Base-by-base conservation (phyloP, 2,113 vertebrate species). In the Ellobius talpinus region DNA sequence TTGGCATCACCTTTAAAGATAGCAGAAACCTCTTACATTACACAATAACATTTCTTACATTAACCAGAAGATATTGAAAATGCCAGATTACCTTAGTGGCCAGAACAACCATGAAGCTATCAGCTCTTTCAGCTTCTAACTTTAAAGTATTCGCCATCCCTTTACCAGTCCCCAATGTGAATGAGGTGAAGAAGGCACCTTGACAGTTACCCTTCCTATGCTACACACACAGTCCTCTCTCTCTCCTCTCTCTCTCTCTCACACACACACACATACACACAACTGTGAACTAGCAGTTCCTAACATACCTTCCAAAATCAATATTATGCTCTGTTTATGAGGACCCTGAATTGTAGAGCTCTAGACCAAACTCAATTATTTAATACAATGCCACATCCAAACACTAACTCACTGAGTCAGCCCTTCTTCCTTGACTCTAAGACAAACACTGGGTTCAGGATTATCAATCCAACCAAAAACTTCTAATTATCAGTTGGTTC, bases 31-130 rank as follows among this genome's bases (percentile, higher is more conserved):
- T 76, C 47, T 77, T 82, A 81, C 89, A 79, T 93, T 92, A 95
- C 45, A 19, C 50, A 79, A 24, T 94, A 45, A 88, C 47, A 84
- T 95, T 94, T 94, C 61, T 92, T 86, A 90, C 68, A 85, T 86
- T 96, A 93, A 89, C n/a, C n/a, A 95, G 76, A 92, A 79, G 81
- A 95, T 96, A 77, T 73, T 84, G 86, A 88, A 96, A 95, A 94
- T 74, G 76, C 93, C 88, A 45, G 95, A 92, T 95, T 94, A 92
- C 47, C 58, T 36, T 86, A 97, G 73, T 63, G 24, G 31, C 81
- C 61, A 47, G 87, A 97, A 93, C 58, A 70, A 90, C 65, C 81
- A 94, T 58, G 72, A 94, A 61, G 17, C 58, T 82, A 87, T 90
- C 68, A 70, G 33, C 36, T 91, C 58, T 97, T 95, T 86, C 33